Percentiles rank a stretch among this genome's conserved stretches.
These are phyloP conservation scores for Morphnarchus princeps DNA, from an alignment of 2,113 vertebrate species.

Conservation along the genomic window DNA sequence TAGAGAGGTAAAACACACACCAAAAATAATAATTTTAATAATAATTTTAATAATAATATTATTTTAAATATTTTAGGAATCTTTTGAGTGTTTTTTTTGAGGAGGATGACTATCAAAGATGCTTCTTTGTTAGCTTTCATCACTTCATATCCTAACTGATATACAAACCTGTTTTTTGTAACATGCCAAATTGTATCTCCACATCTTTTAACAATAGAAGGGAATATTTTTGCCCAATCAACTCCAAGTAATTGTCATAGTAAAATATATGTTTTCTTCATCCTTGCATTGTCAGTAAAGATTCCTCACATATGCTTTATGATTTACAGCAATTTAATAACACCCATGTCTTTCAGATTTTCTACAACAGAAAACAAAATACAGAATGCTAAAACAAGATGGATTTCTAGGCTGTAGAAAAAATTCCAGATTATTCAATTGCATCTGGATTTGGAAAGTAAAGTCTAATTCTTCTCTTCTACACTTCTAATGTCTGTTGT, in stretches of 20 bases:
- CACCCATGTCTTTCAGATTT: background rate
- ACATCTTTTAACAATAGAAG: background rate
- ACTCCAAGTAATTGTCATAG: background rate
- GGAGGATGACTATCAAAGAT: background rate
- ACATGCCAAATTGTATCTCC: background rate
- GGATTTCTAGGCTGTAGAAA: background rate
- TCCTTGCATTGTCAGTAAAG: background rate
- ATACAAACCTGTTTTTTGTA: background rate
- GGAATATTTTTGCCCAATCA: background rate
- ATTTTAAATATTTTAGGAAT: too few relatives aligned
- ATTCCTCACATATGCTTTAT: background rate
- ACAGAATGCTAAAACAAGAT: background rate
- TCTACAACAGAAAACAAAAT: background rate
- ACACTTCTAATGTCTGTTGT: background rate
- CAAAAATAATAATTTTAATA: background rate
- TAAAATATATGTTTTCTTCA: background rate
- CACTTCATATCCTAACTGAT: background rate
- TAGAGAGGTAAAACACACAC: background rate
- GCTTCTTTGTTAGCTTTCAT: background rate
- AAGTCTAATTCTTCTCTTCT: background rate
- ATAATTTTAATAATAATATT: background rate
- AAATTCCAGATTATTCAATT: background rate
- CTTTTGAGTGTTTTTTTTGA: background rate
- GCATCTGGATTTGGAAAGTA: background rate
- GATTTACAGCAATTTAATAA: background rate